A percentile compares a stretch with the other conserved stretches of the same genome.
Evolutionary conservation across 2,113 vertebrate species (phyloP).

Genomic region (Lagopus muta): DNA sequence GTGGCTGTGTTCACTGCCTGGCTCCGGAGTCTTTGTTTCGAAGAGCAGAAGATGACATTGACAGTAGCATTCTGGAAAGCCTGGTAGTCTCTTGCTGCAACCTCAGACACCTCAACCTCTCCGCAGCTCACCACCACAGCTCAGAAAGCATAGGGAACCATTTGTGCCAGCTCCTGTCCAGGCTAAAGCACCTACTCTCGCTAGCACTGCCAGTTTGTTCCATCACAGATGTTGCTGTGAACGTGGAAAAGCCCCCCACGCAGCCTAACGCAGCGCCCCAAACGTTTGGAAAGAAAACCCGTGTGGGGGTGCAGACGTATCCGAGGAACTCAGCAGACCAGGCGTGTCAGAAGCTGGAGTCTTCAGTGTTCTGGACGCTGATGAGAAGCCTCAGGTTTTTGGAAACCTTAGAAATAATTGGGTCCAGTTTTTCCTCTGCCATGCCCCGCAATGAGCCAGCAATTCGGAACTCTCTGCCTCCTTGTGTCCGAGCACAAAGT

Average conservation of each 20-base stretch:
- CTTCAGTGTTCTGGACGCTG: conserved; percentile 83
- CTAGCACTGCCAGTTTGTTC: conserved; percentile 91
- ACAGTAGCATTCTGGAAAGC: conserved; percentile 81
- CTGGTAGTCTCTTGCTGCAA: conserved; percentile 84
- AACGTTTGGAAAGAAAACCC: conserved; percentile 86
- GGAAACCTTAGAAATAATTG: conserved; percentile 90
- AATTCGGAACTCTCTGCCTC: conserved; percentile 88
- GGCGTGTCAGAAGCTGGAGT: conserved; percentile 56
- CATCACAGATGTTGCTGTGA: conserved; percentile 76
- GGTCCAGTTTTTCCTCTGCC: conserved; percentile 91
- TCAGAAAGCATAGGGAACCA: conserved; percentile 81
- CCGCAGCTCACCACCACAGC: conserved; percentile 93
- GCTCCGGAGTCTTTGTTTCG: conserved; percentile 82
- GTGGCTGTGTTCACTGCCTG: conserved; percentile 88
- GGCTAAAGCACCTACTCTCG: conserved; percentile 82
- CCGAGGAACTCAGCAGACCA: conserved; percentile 53
- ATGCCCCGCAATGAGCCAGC: conserved; percentile 94
- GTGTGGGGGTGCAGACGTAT: conserved; percentile 85
- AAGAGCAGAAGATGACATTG: conserved; percentile 89
- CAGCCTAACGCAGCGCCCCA: conserved; percentile 74
- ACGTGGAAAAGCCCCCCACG: conserved; percentile 36
- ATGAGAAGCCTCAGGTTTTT: conserved; percentile 82
- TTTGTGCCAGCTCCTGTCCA: conserved; percentile 87
- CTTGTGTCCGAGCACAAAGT: conserved; percentile 85
- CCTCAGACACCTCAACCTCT: conserved; percentile 91